These are phyloP conservation scores for Holothuria scabra DNA, from an alignment of 53 echinoderm and acorn worm genomes.

Conservation along the genomic window DNA sequence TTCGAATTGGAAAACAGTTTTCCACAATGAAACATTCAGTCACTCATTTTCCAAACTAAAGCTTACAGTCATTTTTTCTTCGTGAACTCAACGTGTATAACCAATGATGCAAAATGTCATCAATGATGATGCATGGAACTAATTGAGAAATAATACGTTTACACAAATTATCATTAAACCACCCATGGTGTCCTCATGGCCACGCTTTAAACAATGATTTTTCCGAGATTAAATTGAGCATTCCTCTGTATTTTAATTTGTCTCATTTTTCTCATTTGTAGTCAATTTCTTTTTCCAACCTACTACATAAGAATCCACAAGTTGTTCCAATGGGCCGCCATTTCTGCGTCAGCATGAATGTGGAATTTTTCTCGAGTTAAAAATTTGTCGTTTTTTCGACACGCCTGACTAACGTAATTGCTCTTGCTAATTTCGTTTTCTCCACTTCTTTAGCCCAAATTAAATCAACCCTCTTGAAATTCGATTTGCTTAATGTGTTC, in stretches of 20 bases:
- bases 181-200: not conserved
- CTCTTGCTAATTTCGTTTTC: conserved; percentile 37
- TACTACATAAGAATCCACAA: conserved; percentile 28
- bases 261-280: conserved; percentile 34
- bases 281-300: conserved; percentile 16
- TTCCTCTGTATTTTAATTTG: conserved; percentile 9
- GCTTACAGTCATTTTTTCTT: too few relatives aligned
- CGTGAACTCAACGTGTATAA: too few relatives aligned
- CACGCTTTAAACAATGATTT: conserved; percentile 21
- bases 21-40: too few relatives aligned
- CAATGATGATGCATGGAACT: conserved; percentile 26
- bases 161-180: conserved; percentile 13
- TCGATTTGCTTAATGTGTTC: conserved; percentile 51
- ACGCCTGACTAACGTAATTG: conserved; percentile 51
- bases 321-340: conserved; percentile 39
- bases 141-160: conserved; percentile 9
- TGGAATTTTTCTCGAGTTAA: conserved; percentile 6
- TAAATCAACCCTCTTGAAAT: conserved; percentile 44
- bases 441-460: conserved; percentile 47
- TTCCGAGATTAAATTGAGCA: conserved; percentile 33
- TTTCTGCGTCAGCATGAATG: conserved; percentile 8
- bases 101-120: not conserved
- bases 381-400: conserved; percentile 28
- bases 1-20: too few relatives aligned
- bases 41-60: too few relatives aligned